Conservation (phyloP, 2,113 vertebrate genomes). For the Cinclus mexicanus region DNA sequence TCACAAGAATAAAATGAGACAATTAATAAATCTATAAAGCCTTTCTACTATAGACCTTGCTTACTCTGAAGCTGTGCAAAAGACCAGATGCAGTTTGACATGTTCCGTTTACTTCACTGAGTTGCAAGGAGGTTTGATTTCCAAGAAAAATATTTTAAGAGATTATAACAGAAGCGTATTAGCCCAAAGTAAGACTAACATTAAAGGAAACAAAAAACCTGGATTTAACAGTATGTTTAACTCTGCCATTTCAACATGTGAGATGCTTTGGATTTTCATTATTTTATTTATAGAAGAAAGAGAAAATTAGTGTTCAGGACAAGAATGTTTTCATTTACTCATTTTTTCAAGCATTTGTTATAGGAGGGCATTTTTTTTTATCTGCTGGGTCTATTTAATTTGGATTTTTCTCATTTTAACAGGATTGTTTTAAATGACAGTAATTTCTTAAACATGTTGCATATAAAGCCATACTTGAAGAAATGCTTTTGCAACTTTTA, state of each 20-base stretch:
- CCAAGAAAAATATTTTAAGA: neutral
- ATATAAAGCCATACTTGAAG: neutral
- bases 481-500: neutral
- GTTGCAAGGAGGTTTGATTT: neutral
- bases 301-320: neutral
- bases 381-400: neutral
- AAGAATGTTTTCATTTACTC: neutral
- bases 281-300: neutral
- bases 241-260: neutral
- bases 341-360: neutral
- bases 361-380: neutral
- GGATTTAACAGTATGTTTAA: neutral
- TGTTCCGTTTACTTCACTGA: neutral
- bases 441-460: neutral
- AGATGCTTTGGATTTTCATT: neutral
- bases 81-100: neutral
- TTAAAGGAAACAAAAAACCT: rapidly evolving
- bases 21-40: neutral
- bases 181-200: neutral
- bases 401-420: neutral
- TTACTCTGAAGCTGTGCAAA: neutral
- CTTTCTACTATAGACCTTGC: neutral
- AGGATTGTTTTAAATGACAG: neutral
- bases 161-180: neutral
- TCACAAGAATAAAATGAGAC: neutral